Evolutionary conservation across 1,140 invertebrate genomes (phyloP), one percentile per base, ranked within the genome.

Genomic region (Ladona fulva): DNA sequence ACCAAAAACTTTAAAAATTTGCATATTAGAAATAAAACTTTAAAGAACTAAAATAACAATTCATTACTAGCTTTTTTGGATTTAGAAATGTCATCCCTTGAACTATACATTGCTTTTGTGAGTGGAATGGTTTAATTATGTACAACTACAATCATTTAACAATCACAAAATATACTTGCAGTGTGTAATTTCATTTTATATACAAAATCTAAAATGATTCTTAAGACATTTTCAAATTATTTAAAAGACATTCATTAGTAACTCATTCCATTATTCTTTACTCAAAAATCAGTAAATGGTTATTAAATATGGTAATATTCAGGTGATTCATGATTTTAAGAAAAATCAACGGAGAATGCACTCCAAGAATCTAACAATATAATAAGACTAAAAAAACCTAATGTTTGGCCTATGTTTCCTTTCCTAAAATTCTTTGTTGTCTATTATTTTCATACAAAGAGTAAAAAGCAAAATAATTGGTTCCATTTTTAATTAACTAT

Each of bases 111-210:
- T 66, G 52, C 52, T 66, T 66, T 66, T 66, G 52, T 66, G 52
- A 66, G 52, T 66, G 52, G 52, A 66, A 66, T 66, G 52, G 52
- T 66, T 66, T 66, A 19, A 66, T 37, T 66, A 66, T 66, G 52
- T 66, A 66, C 52, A 66, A 66, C 52, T 66, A 66, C 52, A 66
- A 22, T 66, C 52, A 66, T 66, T 66, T 66, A 66, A 66, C 52
- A 66, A 66, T 66, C 52, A 66, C 52, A 66, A 66, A 66, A 66
- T 19, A 66, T 66, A 66, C 52, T 66, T 12, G 52, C 52, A 66
- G 52, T 66, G 3, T 66, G n/a, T 37, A 37, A 37, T 66, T 16
- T 66, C n/a, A 66, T 66, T 66, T 66, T 66, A 66, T 66, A 66
- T 66, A 66, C 52, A 66, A 66, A 66, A 66, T 66, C 52, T 66